Base-by-base conservation (phyloP, 2,113 vertebrate species). In the Misgurnus mizolepis region DNA sequence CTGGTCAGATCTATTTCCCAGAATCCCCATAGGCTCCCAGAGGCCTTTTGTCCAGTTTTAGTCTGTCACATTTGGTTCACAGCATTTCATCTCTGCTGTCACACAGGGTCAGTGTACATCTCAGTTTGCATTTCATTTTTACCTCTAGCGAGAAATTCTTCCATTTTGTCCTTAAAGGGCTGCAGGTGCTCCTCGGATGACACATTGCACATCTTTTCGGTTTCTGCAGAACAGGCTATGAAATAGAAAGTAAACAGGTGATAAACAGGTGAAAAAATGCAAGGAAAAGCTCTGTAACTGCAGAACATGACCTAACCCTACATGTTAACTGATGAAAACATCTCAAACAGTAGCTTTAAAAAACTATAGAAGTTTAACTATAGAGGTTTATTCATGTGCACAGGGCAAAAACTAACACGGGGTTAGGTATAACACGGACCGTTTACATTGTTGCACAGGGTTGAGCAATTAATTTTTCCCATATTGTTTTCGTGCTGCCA, bases 111-210 rank as follows among this genome's bases (percentile, higher is more conserved):
- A 64, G 22, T 75, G 60, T 64, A 75, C 41, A 64, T 75, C 58
- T 10, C 41, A 11, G 43, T 22, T 64, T 80, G 15, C 22, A 53
- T 8, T 39, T 27, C 6, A 34, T 66, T 43, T 92, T 94, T 94
- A 98, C 96, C 96, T 95, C 93, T 93, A 90, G 86, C 90, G 72
- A 98, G 91, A 91, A 98, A 99, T 74, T 87, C 90, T 6, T 96
- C 95, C 96, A 98, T 98, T 89, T 94, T 97, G 84, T 95, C 93
- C 91, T 96, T 97, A 92, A 98, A 99, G 66, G 98, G 98, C 77
- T 99, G 96, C 82, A 97, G 91, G 86, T 95, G 94, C 62, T 97
- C 95, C 81, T 94, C 91, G 66, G 95, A 93, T 60, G 96, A 98
- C 66, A 93, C 84, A 84, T 94, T 94, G 91, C 94, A 98, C 82